Percentiles rank a stretch among this genome's conserved stretches.
These are phyloP conservation scores for Gobius niger DNA, from an alignment of 2,113 vertebrate species.

Conservation along the genomic window DNA sequence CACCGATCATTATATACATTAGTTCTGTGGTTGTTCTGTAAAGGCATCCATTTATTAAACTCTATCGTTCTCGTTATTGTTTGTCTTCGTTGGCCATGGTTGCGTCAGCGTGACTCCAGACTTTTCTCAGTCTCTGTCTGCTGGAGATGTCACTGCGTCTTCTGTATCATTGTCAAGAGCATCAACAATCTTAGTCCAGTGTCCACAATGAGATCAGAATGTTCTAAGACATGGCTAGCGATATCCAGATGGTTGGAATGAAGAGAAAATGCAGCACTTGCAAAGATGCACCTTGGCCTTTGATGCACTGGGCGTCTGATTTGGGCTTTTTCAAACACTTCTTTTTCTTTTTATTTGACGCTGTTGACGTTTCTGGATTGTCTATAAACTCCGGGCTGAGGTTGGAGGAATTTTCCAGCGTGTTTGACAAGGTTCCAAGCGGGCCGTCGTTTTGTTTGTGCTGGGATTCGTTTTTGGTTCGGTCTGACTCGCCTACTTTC, in stretches of 20 bases:
- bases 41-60: constrained; percentile 83
- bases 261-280: constrained; percentile 62
- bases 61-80: constrained; percentile 61
- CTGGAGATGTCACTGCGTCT: constrained; percentile 69
- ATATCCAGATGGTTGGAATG: constrained; percentile 72
- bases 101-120: constrained; percentile 48
- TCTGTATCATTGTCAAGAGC: constrained; percentile 78
- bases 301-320: constrained; percentile 90
- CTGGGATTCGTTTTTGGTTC: constrained; percentile 85
- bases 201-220: constrained; percentile 45
- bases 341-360: constrained; percentile 90
- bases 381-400: constrained; percentile 84
- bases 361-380: constrained; percentile 85
- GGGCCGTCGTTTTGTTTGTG: constrained; percentile 94
- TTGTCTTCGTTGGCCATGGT: constrained; percentile 58
- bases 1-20: constrained; percentile 83
- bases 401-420: constrained; percentile 84
- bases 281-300: constrained; percentile 64
- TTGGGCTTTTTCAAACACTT: constrained; percentile 94
- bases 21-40: constrained; percentile 80
- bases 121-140: constrained; percentile 66
- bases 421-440: constrained; percentile 89
- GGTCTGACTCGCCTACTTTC: constrained; percentile 81
- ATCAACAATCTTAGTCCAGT: constrained; percentile 70
- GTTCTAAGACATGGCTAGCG: constrained; percentile 78